Percentiles rank a stretch among this genome's conserved stretches.
These are phyloP conservation scores for Sceloporus tristichus DNA, from an alignment of 2,113 vertebrate species.

Conservation along the genomic window DNA sequence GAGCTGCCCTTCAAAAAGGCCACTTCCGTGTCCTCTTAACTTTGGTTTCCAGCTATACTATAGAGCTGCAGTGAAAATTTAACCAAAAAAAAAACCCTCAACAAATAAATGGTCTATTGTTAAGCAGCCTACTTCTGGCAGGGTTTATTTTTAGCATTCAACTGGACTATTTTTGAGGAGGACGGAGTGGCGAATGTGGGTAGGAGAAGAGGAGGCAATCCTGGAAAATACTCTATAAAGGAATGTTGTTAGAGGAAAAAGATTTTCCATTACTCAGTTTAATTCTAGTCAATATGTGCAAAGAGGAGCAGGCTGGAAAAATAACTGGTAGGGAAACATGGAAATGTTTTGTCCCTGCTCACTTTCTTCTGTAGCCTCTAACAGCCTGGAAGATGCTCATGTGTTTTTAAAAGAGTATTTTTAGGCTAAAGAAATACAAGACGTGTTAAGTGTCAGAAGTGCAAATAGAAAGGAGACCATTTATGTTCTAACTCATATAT, in stretches of 20 bases:
- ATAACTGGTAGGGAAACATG: background rate
- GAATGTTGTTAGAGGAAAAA: constrained; percentile 53
- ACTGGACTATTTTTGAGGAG: constrained; percentile 52
- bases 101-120: constrained; percentile 79
- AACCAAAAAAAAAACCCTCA: constrained; percentile 36
- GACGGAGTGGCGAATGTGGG: constrained; percentile 41
- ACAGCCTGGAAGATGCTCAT: background rate
- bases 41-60: constrained; percentile 39
- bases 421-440: background rate
- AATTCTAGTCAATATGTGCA: constrained; percentile 42
- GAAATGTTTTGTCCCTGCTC: background rate
- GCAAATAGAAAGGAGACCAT: background rate
- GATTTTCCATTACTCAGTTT: constrained; percentile 73
- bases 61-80: constrained; percentile 57
- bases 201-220: constrained; percentile 33
- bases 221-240: constrained; percentile 58
- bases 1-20: background rate
- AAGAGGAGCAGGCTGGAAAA: constrained; percentile 44
- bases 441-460: background rate
- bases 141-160: constrained; percentile 72
- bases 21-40: background rate
- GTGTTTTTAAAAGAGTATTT: background rate
- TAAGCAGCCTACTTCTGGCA: constrained; percentile 61
- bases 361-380: background rate
- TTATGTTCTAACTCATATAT: background rate